Conservation (phyloP, 2,888 invertebrate species). For the Drosophila ochracea region DNA sequence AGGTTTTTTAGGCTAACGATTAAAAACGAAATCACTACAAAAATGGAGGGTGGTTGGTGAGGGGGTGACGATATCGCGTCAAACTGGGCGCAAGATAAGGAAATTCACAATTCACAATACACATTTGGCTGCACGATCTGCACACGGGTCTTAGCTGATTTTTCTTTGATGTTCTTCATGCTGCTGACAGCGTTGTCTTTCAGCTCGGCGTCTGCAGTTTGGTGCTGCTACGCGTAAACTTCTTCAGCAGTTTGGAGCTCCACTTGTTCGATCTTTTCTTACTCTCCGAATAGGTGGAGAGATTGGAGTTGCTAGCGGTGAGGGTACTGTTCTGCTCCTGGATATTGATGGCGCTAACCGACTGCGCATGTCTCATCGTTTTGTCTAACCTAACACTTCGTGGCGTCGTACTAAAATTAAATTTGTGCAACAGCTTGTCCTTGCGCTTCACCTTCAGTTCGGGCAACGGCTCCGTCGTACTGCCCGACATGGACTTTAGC, state of each 20-base stretch:
- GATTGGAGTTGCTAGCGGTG: conserved; percentile 69
- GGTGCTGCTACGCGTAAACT: conserved; percentile 74
- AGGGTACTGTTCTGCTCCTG: conserved; percentile 57
- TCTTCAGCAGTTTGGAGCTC: conserved; percentile 71
- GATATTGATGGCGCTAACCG: conserved; percentile 72
- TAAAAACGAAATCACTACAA: conserved; percentile 63
- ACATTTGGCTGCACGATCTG: conserved; percentile 16
- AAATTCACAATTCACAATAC: conserved; percentile 47
- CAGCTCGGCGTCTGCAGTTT: conserved; percentile 71
- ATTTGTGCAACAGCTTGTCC: conserved; percentile 47
- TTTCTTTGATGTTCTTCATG: not conserved
- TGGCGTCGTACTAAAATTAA: conserved; percentile 44
- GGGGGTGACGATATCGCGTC: conserved; percentile 30
- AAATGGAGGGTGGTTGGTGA: conserved; percentile 52
- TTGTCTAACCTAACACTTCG: conserved; percentile 38
- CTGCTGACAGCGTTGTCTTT: conserved; percentile 4
- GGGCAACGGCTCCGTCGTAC: conserved; percentile 49
- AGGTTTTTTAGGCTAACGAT: conserved; percentile 54
- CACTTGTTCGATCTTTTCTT: conserved; percentile 74
- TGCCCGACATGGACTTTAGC: conserved; percentile 43
- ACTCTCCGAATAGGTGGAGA: conserved; percentile 66
- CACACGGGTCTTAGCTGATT: conserved; percentile 10
- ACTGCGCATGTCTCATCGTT: conserved; percentile 71
- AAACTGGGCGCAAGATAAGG: conserved; percentile 45
- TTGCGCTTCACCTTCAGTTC: conserved; percentile 56